phyloP scores from a whole-genome alignment of 2,113 vertebrate species.

The Cebus imitator region DNA sequence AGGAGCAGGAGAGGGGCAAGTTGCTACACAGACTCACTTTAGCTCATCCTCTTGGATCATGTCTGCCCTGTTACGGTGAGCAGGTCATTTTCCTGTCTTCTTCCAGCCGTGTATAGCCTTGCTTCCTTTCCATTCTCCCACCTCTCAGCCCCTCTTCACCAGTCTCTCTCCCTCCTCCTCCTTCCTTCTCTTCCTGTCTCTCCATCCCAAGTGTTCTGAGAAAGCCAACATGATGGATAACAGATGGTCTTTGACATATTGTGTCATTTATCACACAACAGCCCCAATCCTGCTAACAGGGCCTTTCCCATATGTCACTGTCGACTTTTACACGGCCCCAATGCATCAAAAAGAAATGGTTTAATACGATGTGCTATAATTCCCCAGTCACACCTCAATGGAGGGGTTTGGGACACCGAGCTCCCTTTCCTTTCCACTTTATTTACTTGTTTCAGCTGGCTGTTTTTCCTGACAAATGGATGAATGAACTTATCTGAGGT shows the following conservation, averaged over 20 bases:
- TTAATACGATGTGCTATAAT: conserved; percentile 82
- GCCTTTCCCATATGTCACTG: conserved; percentile 86
- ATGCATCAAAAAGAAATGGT: conserved; percentile 86
- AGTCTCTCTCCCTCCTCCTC: neutral
- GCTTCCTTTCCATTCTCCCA: neutral
- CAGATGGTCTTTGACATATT: conserved; percentile 84
- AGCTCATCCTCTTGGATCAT: neutral
- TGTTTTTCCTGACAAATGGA: conserved; percentile 38
- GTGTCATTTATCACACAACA: conserved; percentile 87
- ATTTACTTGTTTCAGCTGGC: conserved; percentile 16
- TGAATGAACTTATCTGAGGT: conserved; percentile 70
- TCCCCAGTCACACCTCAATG: conserved; percentile 78
- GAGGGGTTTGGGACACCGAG: conserved; percentile 67
- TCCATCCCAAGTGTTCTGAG: conserved; percentile 50
- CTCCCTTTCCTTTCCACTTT: conserved; percentile 49
- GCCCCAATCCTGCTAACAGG: conserved; percentile 81
- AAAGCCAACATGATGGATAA: conserved; percentile 86
- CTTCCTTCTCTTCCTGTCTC: neutral
- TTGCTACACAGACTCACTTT: neutral
- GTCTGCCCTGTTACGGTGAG: conserved; percentile 11
- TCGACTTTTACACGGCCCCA: conserved; percentile 77
- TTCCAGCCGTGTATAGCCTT: conserved; percentile 27
- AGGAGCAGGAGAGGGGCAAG: neutral
- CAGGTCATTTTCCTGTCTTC: conserved; percentile 44
- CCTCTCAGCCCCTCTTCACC: neutral